These are phyloP conservation scores for Leucopsar rothschildi DNA, from an alignment of 2,113 vertebrate genomes.

Conservation along the genomic window DNA sequence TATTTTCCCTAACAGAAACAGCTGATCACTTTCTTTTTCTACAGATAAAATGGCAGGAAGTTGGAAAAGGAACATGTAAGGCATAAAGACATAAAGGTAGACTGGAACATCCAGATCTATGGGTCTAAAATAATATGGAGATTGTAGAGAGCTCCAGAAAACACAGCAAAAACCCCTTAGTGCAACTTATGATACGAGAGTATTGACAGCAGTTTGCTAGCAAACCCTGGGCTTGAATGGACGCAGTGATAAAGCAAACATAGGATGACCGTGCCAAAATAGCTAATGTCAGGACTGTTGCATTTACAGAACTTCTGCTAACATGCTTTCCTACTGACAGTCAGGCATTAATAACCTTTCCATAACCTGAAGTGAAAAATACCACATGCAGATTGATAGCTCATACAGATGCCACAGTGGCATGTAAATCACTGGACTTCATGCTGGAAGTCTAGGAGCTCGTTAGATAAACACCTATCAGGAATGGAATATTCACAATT, in stretches of 20 bases:
- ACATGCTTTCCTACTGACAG: neutral
- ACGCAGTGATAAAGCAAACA: neutral
- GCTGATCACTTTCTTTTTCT: neutral
- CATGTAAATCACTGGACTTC: neutral
- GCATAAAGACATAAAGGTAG: neutral
- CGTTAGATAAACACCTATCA: neutral
- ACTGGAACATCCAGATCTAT: neutral
- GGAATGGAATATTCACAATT: neutral
- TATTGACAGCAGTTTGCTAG: neutral
- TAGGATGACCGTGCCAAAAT: neutral
- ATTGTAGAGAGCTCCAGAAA: neutral
- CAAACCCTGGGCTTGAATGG: neutral
- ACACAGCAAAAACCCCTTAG: neutral
- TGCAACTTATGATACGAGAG: fast-evolving
- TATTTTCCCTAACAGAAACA: neutral
- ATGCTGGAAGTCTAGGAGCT: neutral
- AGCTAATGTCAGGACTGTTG: neutral
- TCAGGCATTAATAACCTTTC: neutral
- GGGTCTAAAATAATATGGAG: neutral
- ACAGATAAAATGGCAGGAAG: neutral
- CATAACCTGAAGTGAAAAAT: neutral
- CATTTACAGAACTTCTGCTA: neutral
- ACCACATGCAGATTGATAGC: neutral
- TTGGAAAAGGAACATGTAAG: neutral
- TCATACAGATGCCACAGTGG: neutral